Evolutionary conservation across 1,140 invertebrate species (phyloP).

Genomic region (Drosophila saltans): DNA sequence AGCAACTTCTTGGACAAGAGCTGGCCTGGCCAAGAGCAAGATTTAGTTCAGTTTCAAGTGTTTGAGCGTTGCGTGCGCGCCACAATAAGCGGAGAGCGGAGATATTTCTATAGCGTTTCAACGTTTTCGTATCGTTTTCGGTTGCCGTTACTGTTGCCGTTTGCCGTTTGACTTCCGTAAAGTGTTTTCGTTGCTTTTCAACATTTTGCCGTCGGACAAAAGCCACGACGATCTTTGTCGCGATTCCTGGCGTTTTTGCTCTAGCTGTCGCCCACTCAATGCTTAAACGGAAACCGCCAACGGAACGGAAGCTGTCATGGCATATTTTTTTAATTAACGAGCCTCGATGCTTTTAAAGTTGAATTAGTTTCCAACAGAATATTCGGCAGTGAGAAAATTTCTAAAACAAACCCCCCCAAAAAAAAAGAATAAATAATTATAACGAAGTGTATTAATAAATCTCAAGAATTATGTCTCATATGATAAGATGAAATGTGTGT

Average conservation of each 20-base stretch:
- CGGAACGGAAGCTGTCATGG: conserved; percentile 73
- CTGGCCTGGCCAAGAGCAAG: conserved; percentile 74
- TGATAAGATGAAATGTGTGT: conserved; percentile 77
- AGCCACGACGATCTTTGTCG: conserved; percentile 51
- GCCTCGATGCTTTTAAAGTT: conserved; percentile 30
- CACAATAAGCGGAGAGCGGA: conserved; percentile 70
- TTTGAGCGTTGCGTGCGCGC: conserved; percentile 83
- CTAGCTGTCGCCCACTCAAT: conserved; percentile 52
- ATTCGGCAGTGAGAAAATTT: conserved; percentile 52
- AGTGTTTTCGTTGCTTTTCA: conserved; percentile 29
- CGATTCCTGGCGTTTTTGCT: conserved; percentile 64
- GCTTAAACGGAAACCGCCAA: conserved; percentile 59
- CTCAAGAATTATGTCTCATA: conserved; percentile 71
- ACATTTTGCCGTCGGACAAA: conserved; percentile 52
- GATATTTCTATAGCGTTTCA: conserved; percentile 50
- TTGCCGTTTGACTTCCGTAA: conserved; percentile 47
- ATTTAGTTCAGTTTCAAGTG: conserved; percentile 83
- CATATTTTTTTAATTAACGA: conserved; percentile 70
- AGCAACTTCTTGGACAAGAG: conserved; percentile 83
- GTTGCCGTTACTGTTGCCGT: conserved; percentile 8
- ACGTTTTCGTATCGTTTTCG: conserved; percentile 36
- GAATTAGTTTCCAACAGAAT: conserved; percentile 65
- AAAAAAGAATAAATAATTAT: conserved; percentile 46
- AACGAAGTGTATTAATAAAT: conserved; percentile 65
- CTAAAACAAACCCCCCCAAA: conserved; percentile 26